Conservation (phyloP, 2,888 invertebrate species). For the Vesta saturnalis region DNA sequence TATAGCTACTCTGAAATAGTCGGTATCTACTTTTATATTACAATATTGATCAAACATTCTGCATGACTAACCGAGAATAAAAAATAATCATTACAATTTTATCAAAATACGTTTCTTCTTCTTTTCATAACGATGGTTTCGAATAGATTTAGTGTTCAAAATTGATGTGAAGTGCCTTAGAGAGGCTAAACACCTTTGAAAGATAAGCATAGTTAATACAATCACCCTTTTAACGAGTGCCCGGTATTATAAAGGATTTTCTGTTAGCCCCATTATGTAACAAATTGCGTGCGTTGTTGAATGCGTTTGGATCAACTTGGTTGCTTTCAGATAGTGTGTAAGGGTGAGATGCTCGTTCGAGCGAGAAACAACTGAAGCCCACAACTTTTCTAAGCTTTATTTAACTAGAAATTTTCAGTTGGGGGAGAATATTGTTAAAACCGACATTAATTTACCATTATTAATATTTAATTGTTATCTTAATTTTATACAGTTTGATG, state of each 20-base stretch:
- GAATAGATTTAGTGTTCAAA: constrained; percentile 49
- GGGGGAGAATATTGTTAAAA: constrained; percentile 10
- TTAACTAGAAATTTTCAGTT: constrained; percentile 31
- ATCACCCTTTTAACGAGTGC: constrained; percentile 57
- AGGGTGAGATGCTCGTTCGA: constrained; percentile 50
- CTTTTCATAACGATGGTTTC: constrained; percentile 40
- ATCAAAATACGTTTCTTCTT: constrained; percentile 31
- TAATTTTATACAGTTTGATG: not conserved
- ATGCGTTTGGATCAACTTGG: constrained; percentile 53
- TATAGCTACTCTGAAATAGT: constrained; percentile 16
- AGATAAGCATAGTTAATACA: constrained; percentile 53
- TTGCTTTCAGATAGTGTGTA: constrained; percentile 44
- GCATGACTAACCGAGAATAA: constrained; percentile 44
- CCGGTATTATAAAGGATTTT: constrained; percentile 53
- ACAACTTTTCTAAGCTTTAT: constrained; percentile 43
- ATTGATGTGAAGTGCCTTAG: constrained; percentile 51
- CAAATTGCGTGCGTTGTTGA: constrained; percentile 57
- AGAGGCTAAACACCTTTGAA: constrained; percentile 57
- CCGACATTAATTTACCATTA: constrained; percentile 2
- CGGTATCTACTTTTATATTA: constrained; percentile 31
- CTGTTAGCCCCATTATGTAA: constrained; percentile 60
- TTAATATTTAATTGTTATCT: not conserved
- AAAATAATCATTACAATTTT: constrained; percentile 51
- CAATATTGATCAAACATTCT: constrained; percentile 45
- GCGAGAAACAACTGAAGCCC: constrained; percentile 53